Evolutionary conservation across 1,140 invertebrate species (phyloP).

Genomic region (Coboldia fuscipes): DNA sequence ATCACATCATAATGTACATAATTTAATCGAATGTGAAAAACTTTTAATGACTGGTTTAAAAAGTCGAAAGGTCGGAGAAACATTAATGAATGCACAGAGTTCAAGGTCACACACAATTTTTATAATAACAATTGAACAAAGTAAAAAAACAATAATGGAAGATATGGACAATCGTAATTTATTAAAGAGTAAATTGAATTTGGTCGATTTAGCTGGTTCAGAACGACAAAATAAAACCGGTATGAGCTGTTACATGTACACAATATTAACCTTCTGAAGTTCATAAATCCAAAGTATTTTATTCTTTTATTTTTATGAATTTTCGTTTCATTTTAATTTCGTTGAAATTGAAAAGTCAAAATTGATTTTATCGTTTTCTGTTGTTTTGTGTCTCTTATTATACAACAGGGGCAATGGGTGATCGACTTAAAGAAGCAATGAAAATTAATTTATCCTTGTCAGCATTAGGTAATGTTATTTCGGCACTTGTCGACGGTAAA

Average conservation of each 20-base stretch:
- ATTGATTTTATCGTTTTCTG: too few species aligned
- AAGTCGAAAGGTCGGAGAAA: slow-evolving; percentile 63
- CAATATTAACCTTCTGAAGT: too few species aligned
- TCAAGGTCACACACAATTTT: slow-evolving; percentile 83
- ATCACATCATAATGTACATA: slow-evolving; percentile 22
- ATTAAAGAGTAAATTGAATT: slow-evolving; percentile 61
- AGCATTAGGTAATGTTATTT: slow-evolving; percentile 86
- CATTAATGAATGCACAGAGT: slow-evolving; percentile 84
- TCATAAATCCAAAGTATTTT: too few species aligned
- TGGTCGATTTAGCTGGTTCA: slow-evolving; percentile 64
- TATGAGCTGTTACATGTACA: too few species aligned
- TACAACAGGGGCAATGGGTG: slow-evolving; percentile 67
- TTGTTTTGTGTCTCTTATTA: too few species aligned
- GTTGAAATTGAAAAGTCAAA: too few species aligned
- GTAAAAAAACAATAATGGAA: slow-evolving; percentile 22
- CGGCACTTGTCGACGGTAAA: slow-evolving; percentile 74
- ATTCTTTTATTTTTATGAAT: too few species aligned
- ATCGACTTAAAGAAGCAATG: slow-evolving; percentile 78
- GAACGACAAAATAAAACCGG: slow-evolving; percentile 81
- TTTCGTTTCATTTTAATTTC: too few species aligned
- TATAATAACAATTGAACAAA: slow-evolving; percentile 68
- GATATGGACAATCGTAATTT: slow-evolving; percentile 37
- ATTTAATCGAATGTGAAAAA: slow-evolving; percentile 50
- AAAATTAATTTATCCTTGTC: slow-evolving; percentile 91
- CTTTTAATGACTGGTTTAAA: slow-evolving; percentile 52